Evolutionary conservation across 2,113 vertebrate species (phyloP).

Genomic region (Coptodon rendalli): DNA sequence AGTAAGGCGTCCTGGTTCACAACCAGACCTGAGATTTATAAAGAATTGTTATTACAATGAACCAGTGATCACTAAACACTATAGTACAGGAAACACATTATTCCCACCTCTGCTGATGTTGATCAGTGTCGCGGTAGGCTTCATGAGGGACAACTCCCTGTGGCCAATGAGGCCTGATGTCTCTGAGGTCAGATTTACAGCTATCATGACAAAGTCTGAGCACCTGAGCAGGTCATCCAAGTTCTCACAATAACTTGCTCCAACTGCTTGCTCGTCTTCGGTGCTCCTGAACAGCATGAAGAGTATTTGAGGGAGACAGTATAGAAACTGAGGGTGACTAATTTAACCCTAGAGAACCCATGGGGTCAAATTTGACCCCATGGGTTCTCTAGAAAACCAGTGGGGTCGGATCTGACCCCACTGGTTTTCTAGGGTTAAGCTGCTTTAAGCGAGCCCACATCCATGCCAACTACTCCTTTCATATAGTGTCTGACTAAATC

Average conservation of each 20-base stretch:
- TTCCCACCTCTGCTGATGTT: conserved; percentile 44
- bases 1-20: conserved; percentile 65
- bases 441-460: neutral
- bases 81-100: neutral
- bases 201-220: conserved; percentile 20
- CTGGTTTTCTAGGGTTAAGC: neutral
- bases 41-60: neutral
- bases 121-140: conserved; percentile 29
- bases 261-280: neutral
- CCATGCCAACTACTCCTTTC: neutral
- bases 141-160: conserved; percentile 37
- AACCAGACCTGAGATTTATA: conserved; percentile 40
- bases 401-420: no score
- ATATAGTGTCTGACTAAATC: neutral
- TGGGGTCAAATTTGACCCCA: no score
- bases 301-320: neutral
- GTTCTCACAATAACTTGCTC: neutral
- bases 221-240: conserved; percentile 18
- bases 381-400: no score
- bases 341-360: no score
- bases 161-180: conserved; percentile 1
- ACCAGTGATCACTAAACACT: neutral
- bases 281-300: neutral
- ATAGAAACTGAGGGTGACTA: neutral
- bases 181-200: neutral